Evolutionary conservation across 2,888 invertebrate species (phyloP), one percentile per base, ranked within the genome.

Genomic region (Meloe dianella): DNA sequence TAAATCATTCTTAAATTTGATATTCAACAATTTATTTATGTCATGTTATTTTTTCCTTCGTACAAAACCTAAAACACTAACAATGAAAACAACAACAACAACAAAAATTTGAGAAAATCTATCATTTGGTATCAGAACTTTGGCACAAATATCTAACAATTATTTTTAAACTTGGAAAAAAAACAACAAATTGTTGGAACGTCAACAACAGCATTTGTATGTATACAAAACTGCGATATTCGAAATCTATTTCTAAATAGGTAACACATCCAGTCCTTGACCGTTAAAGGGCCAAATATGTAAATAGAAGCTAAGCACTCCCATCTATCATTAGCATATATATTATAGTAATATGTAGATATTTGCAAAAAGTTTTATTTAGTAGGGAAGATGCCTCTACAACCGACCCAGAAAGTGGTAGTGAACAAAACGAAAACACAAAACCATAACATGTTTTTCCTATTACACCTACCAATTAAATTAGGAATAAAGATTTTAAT

Each of bases 231-330:
- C 2, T 54, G n/a, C 20, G 24, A 30, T 24, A 17, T 20, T 30
- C 3, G 29, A 29, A 57, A 30, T 22, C 57, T 30, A 57, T 57
- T 57, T 14, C 29, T 4, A 29, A 20, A 29, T 10, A n/a, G 5
- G n/a, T n/a, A 29, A 9, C 41, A n/a, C 47, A 12, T 22, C 20
- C 22, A 58, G 58, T 32, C 58, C 58, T 58, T 58, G 58, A 58
- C 58, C 58, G 58, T 58, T 58, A 22, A 30, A 32, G 64, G 54
- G 64, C 64, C 64, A 64, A 64, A 64, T 60, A 64, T 60, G 64
- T 58, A 47, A 56, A 29, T 60, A 64, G 64, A 64, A 64, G 60
- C 64, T 64, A 22, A 38, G 51, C 35, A 56, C 10, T 20, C 47
- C 5, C 60, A 35, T 63, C 38, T 24, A 24, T 22, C 58, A 35